Evolutionary conservation across 2,797 vertebrate genomes (phyloP).

Genomic region (Pempheris klunzingeri): DNA sequence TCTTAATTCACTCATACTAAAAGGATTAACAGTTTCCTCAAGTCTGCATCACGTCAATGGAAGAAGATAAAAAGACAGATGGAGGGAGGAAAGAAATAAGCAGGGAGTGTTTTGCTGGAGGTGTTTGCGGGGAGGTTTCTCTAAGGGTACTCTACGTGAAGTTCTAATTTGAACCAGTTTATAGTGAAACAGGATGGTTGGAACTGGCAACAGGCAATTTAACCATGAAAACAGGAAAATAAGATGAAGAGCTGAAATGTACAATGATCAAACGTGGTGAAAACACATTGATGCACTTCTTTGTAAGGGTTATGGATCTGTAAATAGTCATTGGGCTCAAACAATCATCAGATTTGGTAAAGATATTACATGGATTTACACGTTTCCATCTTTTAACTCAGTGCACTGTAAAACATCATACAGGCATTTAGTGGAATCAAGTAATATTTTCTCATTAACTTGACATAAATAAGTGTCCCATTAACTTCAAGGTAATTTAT

Average conservation of each 20-base stretch:
- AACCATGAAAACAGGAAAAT: background rate
- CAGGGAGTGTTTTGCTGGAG: conserved; percentile 24
- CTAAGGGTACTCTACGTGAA: conserved; percentile 4
- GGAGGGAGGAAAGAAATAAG: conserved; percentile 16
- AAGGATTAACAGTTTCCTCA: background rate
- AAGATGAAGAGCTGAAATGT: background rate
- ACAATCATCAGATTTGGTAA: background rate
- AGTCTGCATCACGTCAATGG: conserved; percentile 8
- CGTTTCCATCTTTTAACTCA: too few species aligned
- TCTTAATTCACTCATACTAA: background rate
- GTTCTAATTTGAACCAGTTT: conserved; percentile 30
- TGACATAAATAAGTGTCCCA: too few species aligned
- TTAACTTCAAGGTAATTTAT: too few species aligned
- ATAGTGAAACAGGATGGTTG: conserved; percentile 9
- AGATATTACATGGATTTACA: background rate
- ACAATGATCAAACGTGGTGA: background rate
- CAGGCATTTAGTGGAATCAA: background rate
- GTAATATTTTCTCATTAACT: background rate
- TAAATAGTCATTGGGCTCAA: background rate
- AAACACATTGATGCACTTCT: background rate
- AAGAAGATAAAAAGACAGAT: conserved; percentile 34
- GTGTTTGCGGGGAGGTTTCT: conserved; percentile 9
- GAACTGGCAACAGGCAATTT: background rate
- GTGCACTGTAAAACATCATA: background rate
- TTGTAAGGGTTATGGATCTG: background rate